Conservation (phyloP, 2,797 vertebrate species). For the Cygnus olor region DNA sequence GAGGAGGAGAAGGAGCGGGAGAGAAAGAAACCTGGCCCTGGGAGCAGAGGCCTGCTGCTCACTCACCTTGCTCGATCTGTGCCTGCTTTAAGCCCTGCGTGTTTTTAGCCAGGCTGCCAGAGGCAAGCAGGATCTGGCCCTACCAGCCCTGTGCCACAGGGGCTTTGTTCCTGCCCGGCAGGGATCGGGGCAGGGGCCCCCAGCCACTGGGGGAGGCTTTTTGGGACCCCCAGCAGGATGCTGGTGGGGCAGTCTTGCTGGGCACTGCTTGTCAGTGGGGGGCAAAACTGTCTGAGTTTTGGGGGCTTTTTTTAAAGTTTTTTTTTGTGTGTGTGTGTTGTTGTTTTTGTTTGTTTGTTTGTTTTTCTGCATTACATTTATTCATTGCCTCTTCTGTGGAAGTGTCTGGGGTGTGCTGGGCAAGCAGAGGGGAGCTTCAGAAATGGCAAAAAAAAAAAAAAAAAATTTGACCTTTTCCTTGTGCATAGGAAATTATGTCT, state of each 20-base stretch:
- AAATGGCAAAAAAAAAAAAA: neutral
- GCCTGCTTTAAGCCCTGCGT: constrained; percentile 6
- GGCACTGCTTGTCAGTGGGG: too few species aligned
- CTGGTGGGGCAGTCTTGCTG: neutral
- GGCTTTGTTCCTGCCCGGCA: neutral
- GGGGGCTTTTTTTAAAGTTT: neutral
- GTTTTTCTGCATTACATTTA: neutral
- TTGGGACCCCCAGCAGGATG: rapidly evolving
- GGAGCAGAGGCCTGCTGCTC: constrained; percentile 14
- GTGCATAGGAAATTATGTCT: neutral
- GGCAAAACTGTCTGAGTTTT: neutral
- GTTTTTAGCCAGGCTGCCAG: constrained; percentile 61
- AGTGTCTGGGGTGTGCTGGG: neutral
- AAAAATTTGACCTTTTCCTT: neutral
- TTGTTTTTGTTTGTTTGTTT: neutral
- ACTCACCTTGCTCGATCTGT: neutral
- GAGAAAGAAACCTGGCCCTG: constrained; percentile 49
- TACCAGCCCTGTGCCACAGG: neutral
- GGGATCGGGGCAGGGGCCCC: neutral
- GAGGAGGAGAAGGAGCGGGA: neutral
- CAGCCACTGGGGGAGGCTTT: too few species aligned
- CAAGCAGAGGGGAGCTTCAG: neutral
- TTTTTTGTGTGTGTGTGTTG: neutral
- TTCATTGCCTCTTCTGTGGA: neutral
- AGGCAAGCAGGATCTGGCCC: neutral